These are phyloP conservation scores for Sceloporus undulatus DNA, from an alignment of 2,113 vertebrate genomes.

Conservation along the genomic window DNA sequence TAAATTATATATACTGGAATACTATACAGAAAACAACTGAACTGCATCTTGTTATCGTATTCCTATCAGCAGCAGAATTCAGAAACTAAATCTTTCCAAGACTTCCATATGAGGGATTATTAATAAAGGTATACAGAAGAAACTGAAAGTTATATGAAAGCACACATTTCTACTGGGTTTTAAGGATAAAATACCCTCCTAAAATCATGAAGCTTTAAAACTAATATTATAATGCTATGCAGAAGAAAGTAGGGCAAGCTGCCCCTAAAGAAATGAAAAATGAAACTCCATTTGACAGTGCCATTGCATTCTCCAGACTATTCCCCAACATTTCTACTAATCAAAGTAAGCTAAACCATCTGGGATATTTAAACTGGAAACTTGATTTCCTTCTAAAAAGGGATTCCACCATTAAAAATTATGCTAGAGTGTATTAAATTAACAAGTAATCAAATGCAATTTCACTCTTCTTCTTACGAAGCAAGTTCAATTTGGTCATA, in stretches of 20 bases:
- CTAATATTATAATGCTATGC: neutral
- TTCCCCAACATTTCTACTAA: neutral
- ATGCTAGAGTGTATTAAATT: neutral
- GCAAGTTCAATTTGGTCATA: neutral
- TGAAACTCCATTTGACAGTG: neutral
- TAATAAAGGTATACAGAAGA: neutral
- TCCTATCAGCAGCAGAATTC: neutral
- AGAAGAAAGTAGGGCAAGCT: conserved; percentile 4
- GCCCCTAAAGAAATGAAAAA: neutral
- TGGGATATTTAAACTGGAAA: neutral
- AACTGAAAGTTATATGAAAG: neutral
- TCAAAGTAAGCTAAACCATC: neutral
- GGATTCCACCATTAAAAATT: neutral
- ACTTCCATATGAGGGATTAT: neutral
- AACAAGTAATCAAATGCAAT: neutral
- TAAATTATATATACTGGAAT: neutral
- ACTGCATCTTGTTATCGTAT: neutral
- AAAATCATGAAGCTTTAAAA: neutral
- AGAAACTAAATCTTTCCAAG: neutral
- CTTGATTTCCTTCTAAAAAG: neutral
- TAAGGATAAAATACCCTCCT: neutral
- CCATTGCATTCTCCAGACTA: neutral
- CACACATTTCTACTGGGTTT: neutral
- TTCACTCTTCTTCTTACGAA: neutral
- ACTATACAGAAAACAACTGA: neutral